These are phyloP conservation scores for Tautogolabrus adspersus DNA, from an alignment of 2,113 vertebrate genomes.

Conservation along the genomic window DNA sequence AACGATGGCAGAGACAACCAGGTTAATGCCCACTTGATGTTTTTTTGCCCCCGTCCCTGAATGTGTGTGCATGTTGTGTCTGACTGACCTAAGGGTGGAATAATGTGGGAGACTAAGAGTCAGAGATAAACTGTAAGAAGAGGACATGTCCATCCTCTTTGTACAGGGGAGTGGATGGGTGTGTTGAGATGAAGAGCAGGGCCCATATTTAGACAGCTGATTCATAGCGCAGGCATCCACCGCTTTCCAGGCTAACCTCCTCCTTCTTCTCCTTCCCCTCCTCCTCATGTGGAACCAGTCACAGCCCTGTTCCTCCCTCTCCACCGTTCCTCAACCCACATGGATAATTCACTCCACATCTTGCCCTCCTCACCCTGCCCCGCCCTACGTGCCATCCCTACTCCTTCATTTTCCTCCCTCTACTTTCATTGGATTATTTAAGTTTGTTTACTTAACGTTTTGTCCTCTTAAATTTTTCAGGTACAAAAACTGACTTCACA, in stretches of 20 bases:
- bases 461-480: background rate
- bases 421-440: background rate
- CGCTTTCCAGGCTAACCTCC: constrained; percentile 48
- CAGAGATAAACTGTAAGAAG: constrained; percentile 24
- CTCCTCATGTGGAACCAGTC: constrained; percentile 53
- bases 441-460: background rate
- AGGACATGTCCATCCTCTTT: constrained; percentile 27
- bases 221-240: constrained; percentile 73
- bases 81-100: background rate
- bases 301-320: constrained; percentile 46
- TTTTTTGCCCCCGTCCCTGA: background rate
- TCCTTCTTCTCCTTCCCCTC: constrained; percentile 36
- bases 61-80: background rate
- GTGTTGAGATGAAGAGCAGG: constrained; percentile 59
- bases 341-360: constrained; percentile 31
- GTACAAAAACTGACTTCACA: too few relatives aligned
- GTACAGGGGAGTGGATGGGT: constrained; percentile 55
- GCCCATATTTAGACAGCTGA: constrained; percentile 79
- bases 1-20: background rate
- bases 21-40: background rate
- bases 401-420: background rate
- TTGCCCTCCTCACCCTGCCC: constrained; percentile 27
- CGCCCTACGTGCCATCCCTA: constrained; percentile 12
- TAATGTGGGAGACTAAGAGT: background rate
- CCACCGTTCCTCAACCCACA: constrained; percentile 38